Evolutionary conservation across 2,113 vertebrate genomes (phyloP).

Genomic region (Hylia prasina): DNA sequence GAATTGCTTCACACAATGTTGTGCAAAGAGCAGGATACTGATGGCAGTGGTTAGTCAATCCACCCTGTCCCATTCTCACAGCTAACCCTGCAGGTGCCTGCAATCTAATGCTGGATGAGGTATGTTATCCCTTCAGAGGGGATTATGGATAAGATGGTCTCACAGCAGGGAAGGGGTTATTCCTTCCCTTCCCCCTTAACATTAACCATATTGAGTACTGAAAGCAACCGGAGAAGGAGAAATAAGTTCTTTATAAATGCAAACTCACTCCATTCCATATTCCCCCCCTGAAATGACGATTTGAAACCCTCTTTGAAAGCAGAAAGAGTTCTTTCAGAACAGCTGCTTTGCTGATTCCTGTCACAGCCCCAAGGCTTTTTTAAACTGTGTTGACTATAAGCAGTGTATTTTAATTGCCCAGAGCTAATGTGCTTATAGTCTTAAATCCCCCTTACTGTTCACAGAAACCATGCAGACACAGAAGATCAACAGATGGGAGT

Average conservation of each 20-base stretch:
- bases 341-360: background rate
- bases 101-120: background rate
- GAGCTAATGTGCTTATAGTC: background rate
- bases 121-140: background rate
- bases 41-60: background rate
- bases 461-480: background rate
- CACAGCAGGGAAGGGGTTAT: background rate
- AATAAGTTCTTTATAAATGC: background rate
- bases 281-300: background rate
- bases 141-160: background rate
- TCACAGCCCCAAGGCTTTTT: background rate
- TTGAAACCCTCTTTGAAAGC: background rate
- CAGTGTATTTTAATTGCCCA: conserved; percentile 23
- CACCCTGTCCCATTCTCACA: background rate
- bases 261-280: background rate
- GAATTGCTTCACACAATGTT: background rate
- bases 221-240: background rate
- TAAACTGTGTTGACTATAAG: background rate
- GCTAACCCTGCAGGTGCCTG: background rate
- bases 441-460: background rate
- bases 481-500: background rate
- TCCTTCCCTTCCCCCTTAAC: background rate
- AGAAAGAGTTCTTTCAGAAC: background rate
- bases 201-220: background rate
- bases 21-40: background rate